These are phyloP conservation scores for Listronotus oregonensis DNA, from an alignment of 1,140 invertebrate genomes.

Conservation along the genomic window DNA sequence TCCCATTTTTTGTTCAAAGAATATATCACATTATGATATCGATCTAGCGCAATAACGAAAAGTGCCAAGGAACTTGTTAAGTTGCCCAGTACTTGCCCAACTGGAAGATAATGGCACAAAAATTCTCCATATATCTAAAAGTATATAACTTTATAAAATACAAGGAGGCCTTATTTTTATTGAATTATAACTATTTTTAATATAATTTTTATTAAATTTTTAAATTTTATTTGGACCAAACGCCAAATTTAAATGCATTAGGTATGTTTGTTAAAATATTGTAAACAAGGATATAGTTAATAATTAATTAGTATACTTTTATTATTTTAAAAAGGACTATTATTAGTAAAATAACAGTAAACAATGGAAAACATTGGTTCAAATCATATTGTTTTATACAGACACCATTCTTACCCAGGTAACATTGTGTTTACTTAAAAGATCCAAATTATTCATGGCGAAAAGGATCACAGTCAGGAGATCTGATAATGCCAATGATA, in stretches of 20 bases:
- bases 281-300: too few relatives aligned
- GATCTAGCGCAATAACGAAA: slow-evolving; percentile 61
- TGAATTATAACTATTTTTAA: too few relatives aligned
- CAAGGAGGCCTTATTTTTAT: too few relatives aligned
- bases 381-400: too few relatives aligned
- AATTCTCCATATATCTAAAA: slow-evolving; percentile 55
- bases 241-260: too few relatives aligned
- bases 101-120: slow-evolving; percentile 59
- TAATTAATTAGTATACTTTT: too few relatives aligned
- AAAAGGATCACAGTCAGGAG: slow-evolving; percentile 52
- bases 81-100: slow-evolving; percentile 58
- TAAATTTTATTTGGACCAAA: too few relatives aligned
- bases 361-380: too few relatives aligned
- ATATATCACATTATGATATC: slow-evolving; percentile 58
- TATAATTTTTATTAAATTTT: too few relatives aligned
- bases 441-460: slow-evolving; percentile 46
- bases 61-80: slow-evolving; percentile 59
- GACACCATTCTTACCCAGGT: slow-evolving; percentile 44
- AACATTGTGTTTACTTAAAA: slow-evolving; percentile 44
- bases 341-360: too few relatives aligned
- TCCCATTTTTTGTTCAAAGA: slow-evolving; percentile 55
- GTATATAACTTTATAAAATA: not conserved
- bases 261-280: too few relatives aligned
- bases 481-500: slow-evolving; percentile 58
- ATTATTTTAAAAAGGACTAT: too few relatives aligned